Evolutionary conservation across 1,140 invertebrate species (phyloP), one percentile per base, ranked within the genome.

Genomic region (Sarcophaga bullata): DNA sequence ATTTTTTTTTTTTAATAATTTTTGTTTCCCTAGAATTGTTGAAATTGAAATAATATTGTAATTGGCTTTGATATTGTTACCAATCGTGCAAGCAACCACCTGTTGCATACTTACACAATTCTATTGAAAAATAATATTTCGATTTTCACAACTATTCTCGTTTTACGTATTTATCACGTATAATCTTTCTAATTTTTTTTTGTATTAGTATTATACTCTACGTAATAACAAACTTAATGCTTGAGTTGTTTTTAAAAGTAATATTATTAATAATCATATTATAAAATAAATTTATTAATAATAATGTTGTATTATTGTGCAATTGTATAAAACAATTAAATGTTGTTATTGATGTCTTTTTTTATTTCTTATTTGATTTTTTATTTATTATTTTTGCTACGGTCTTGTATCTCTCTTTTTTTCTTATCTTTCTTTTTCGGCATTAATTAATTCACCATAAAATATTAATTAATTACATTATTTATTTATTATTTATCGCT

Each of bases 391-490:
- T 13, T 58, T 10, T 10, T 52, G 50, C 50, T 52, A 13, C 1
- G 54, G 13, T 13, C 9, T 15, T 58, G 54, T 58, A 7, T 58
- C n/a, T 6, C 13, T 52, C 13, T 52, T 13, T 52, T 52, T 1
- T 10, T 52, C 6, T 52, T 52, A 3, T 52, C 1, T 52, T 52
- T n/a, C n/a, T 58, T n/a, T n/a, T 58, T 58, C n/a, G 15, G 54
- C 15, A 58, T 58, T 58, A 58, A 58, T 58, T 58, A 58, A 58
- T 58, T 58, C 15, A n/a, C 54, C 11, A 58, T 58, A n/a, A 58
- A 58, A 58, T 58, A n/a, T 58, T 58, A n/a, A 58, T 58, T 58
- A 58, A 58, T 58, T 58, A 58, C 54, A 58, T 58, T 58, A 58
- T 58, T 58, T 58, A 17, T 54, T 52, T 80, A 80, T 19, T 49